These are phyloP conservation scores for Balaeniceps rex DNA, from an alignment of 2,113 vertebrate species.

Conservation along the genomic window DNA sequence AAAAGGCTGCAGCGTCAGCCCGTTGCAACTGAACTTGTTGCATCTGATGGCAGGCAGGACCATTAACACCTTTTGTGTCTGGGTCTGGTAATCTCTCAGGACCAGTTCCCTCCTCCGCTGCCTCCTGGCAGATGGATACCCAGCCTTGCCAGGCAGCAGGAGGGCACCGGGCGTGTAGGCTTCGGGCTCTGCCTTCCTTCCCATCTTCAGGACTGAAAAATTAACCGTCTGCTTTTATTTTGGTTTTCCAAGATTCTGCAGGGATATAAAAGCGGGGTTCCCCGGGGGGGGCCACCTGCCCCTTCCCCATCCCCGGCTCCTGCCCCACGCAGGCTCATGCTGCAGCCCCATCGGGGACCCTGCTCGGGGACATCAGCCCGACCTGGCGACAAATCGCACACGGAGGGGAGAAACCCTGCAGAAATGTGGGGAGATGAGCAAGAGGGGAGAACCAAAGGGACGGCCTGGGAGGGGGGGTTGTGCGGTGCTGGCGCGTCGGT, in stretches of 20 bases:
- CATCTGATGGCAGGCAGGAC: neutral
- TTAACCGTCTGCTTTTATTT: neutral
- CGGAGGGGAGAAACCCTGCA: neutral
- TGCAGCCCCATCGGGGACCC: neutral
- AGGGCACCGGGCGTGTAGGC: accelerated
- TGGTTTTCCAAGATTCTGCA: no score
- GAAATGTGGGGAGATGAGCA: neutral
- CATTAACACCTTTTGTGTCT: neutral
- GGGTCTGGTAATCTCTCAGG: neutral
- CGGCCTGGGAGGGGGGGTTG: neutral
- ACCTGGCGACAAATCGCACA: accelerated
- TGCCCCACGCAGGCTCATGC: neutral
- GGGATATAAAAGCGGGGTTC: neutral
- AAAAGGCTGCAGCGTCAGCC: conserved; percentile 17
- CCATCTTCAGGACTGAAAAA: neutral
- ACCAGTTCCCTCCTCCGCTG: neutral
- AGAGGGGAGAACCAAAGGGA: neutral
- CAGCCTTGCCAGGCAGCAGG: neutral
- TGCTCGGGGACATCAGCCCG: neutral
- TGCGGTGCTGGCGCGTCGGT: accelerated
- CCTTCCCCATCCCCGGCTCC: neutral
- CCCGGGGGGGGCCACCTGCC: accelerated
- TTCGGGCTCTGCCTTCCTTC: neutral
- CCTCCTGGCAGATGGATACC: neutral
- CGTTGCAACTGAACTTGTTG: neutral